A percentile compares a stretch with the other conserved stretches of the same genome.
Evolutionary conservation across 2,113 vertebrate genomes (phyloP).

Genomic region (Crocuta crocuta): DNA sequence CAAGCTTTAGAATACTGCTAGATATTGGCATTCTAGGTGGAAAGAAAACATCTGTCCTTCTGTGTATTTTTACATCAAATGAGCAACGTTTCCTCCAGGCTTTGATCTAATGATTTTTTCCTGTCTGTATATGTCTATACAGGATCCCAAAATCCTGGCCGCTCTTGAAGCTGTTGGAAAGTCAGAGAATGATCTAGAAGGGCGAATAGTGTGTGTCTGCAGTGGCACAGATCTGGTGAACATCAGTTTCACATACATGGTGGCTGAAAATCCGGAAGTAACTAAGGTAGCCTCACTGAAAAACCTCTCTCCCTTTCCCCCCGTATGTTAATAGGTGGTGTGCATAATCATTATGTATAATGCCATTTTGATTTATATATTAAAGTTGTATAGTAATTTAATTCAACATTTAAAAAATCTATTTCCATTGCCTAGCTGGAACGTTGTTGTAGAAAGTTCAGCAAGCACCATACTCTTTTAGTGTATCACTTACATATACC

Average conservation of each 20-base stretch:
- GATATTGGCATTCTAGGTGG: neutral
- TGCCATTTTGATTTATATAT: neutral
- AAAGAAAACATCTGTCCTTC: neutral
- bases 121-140: conserved; percentile 59
- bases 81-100: neutral
- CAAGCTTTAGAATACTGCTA: neutral
- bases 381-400: neutral
- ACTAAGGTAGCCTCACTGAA: conserved; percentile 91
- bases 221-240: conserved; percentile 98
- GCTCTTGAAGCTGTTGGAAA: conserved; percentile 95
- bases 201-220: conserved; percentile 96
- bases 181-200: conserved; percentile 95
- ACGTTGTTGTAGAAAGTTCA: conserved; percentile 35
- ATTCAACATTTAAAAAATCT: neutral
- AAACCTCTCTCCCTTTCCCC: neutral
- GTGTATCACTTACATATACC: neutral
- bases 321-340: neutral
- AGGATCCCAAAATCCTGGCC: conserved; percentile 97
- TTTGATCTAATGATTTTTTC: conserved; percentile 60
- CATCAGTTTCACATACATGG: conserved; percentile 97
- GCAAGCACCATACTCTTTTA: neutral
- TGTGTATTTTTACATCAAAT: neutral
- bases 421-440: neutral
- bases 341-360: neutral
- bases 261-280: conserved; percentile 94